A percentile compares a stretch with the other conserved stretches of the same genome.
phyloP scores from a whole-genome alignment of 2,113 vertebrate species.

The Nothocercus nigrocapillus region DNA sequence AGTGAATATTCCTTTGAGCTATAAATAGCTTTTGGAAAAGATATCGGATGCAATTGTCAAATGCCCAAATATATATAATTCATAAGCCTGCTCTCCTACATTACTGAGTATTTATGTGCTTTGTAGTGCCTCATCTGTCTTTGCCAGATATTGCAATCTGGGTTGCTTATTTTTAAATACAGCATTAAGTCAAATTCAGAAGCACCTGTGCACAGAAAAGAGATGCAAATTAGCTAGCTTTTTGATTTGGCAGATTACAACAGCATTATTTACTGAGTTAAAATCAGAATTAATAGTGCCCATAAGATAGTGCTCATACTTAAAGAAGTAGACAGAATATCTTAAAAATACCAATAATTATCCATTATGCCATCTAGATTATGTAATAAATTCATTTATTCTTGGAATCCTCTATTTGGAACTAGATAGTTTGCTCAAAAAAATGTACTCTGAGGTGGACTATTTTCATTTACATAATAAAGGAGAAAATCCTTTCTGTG shows the following conservation, averaged over 20 bases:
- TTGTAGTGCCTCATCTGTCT: background rate
- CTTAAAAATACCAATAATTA: background rate
- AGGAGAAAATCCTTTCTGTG: background rate
- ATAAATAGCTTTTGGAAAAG: constrained; percentile 24
- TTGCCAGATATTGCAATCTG: background rate
- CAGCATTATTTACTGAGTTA: background rate
- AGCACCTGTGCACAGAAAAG: background rate
- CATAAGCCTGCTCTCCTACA: background rate
- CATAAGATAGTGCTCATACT: too few relatives aligned
- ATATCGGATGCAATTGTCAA: background rate
- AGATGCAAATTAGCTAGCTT: background rate
- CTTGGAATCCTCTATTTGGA: background rate
- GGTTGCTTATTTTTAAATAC: background rate
- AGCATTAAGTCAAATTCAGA: background rate
- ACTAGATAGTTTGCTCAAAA: background rate
- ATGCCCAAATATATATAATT: background rate
- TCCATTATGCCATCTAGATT: background rate
- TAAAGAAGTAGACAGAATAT: background rate
- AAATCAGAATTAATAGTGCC: background rate
- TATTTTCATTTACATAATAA: background rate
- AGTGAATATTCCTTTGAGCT: background rate
- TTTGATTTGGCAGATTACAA: background rate
- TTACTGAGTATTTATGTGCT: background rate
- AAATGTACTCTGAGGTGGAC: background rate
- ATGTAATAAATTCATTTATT: background rate